A percentile compares a stretch with the other conserved stretches of the same genome.
Evolutionary conservation across 2,113 vertebrate species (phyloP).

Genomic region (Phasianus colchicus): DNA sequence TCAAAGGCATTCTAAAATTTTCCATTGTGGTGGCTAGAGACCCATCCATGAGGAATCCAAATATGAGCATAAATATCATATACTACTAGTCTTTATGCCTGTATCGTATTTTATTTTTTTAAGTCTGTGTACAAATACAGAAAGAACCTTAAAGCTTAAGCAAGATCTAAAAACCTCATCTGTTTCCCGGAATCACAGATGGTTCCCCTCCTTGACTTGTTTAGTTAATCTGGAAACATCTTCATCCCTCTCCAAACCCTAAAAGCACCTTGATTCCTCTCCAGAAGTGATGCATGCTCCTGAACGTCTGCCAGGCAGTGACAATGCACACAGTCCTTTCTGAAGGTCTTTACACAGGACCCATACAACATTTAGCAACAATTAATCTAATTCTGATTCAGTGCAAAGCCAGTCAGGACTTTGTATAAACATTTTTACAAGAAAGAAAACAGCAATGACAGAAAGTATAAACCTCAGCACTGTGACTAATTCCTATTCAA

Average conservation of each 20-base stretch:
- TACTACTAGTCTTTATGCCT: not conserved
- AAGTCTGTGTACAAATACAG: not conserved
- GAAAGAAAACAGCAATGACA: not conserved
- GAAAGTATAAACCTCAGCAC: not conserved
- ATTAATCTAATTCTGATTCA: not conserved
- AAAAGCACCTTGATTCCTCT: not conserved
- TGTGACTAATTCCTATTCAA: not conserved
- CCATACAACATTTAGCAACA: not conserved
- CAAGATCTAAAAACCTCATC: not conserved
- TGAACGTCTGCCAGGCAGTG: not conserved
- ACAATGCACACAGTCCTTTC: not conserved
- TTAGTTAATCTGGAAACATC: not conserved
- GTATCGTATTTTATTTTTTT: not conserved
- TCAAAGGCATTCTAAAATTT: conserved; percentile 1
- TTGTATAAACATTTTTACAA: not conserved
- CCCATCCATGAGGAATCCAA: not conserved
- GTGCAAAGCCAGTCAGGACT: not conserved
- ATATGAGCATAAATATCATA: not conserved
- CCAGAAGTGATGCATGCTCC: not conserved
- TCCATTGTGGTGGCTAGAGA: not conserved
- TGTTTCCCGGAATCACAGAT: not conserved
- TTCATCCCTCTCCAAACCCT: not conserved
- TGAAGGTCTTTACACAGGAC: not conserved
- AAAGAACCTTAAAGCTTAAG: not conserved
- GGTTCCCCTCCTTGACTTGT: not conserved